Evolutionary conservation across 2,888 invertebrate genomes (phyloP).

Genomic region (Dryobota labecula): DNA sequence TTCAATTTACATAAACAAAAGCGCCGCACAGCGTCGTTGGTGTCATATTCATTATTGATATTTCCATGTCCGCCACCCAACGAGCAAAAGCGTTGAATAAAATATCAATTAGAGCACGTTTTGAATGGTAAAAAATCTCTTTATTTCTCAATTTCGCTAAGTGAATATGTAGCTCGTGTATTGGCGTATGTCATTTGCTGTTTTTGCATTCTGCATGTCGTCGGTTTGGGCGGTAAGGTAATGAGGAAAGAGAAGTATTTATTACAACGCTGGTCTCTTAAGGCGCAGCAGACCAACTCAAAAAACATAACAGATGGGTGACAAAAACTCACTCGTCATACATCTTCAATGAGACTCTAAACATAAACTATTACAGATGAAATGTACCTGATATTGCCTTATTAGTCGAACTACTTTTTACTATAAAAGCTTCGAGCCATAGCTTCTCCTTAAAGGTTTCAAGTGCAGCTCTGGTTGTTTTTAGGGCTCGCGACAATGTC

Average conservation of each 20-base stretch:
- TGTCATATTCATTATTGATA: slow-evolving; percentile 84
- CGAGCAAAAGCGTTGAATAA: slow-evolving; percentile 86
- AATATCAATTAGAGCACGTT: slow-evolving; percentile 89
- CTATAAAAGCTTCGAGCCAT: slow-evolving; percentile 47
- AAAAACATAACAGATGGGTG: slow-evolving; percentile 39
- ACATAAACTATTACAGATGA: slow-evolving; percentile 61
- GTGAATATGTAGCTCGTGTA: slow-evolving; percentile 83
- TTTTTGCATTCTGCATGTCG: slow-evolving; percentile 82
- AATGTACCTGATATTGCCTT: slow-evolving; percentile 55
- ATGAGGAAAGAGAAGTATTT: slow-evolving; percentile 87
- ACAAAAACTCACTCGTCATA: slow-evolving; percentile 45
- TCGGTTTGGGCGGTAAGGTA: slow-evolving; percentile 88
- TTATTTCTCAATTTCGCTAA: slow-evolving; percentile 89
- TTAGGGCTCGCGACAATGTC: slow-evolving; percentile 85
- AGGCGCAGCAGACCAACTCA: slow-evolving; percentile 61
- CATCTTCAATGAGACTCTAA: slow-evolving; percentile 47
- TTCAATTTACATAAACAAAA: slow-evolving; percentile 79
- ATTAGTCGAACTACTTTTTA: slow-evolving; percentile 58
- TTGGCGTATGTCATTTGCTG: slow-evolving; percentile 87
- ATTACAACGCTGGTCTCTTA: slow-evolving; percentile 78
- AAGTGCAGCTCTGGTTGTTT: slow-evolving; percentile 73
- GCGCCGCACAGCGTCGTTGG: slow-evolving; percentile 74
- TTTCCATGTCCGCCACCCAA: slow-evolving; percentile 87
- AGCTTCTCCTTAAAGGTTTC: slow-evolving; percentile 77
- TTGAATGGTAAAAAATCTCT: slow-evolving; percentile 81